Evolutionary conservation across 2,888 invertebrate species (phyloP), one percentile per base, ranked within the genome.

Genomic region (Coremacera marginata): DNA sequence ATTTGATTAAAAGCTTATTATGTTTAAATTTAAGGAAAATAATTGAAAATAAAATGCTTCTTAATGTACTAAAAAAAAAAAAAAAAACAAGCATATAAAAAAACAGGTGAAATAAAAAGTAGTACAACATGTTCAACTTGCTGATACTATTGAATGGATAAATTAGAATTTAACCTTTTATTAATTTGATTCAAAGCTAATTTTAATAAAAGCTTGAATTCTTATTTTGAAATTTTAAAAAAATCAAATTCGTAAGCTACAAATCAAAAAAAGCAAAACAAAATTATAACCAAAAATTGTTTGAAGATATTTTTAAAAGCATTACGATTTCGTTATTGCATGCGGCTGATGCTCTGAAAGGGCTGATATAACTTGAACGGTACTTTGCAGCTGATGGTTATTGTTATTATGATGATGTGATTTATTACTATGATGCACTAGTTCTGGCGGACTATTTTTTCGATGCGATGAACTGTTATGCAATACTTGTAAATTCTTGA

Each of bases 281-380:
- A 31, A 55, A 22, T 57, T 57, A 22, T 14, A 22, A 57, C 5
- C 22, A 25, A 60, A 60, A 25, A 22, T 25, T 25, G 25, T 57
- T 27, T 70, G 7, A 55, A 52, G 25, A 60, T 37, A 60, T 31
- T 31, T 51, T 5, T 31, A 51, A 70, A 16, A n/a, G 52, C 34
- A 71, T 76, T 76, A 76, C 72, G 72, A 77, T 72, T 72, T 70
- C 63, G 16, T 19, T 60, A 68, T 25, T 44, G 62, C 19, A 31
- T 14, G 72, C 62, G 16, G 70, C 51, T 51, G 51, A 22, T 68
- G 68, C 68, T 25, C 49, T 70, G 70, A 19, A 14, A 51, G 14
- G 27, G 34, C 14, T 25, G 70, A 5, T 52, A 27, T 16, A 62
- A n/a, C 27, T 68, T 22, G 44, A 68, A 34, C 25, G 25, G 25